A percentile compares a stretch with the other conserved stretches of the same genome.
Conservation (phyloP, 2,888 invertebrate species). For the Drosophila prostipennis region DNA sequence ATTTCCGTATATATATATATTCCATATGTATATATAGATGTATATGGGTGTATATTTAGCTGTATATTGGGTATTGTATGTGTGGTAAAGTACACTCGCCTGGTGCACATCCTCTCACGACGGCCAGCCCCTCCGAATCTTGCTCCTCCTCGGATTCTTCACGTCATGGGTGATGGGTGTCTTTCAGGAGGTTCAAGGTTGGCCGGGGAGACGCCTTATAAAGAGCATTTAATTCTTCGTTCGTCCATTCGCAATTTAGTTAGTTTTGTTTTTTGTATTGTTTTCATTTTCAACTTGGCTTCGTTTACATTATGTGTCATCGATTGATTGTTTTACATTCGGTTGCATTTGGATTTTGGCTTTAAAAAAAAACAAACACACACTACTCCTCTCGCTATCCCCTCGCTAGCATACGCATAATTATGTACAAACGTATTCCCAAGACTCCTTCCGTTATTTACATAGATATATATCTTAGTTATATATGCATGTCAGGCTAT, state of each 20-base stretch:
- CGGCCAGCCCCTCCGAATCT: background rate
- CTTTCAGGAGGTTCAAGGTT: background rate
- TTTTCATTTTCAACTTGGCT: conserved; percentile 10
- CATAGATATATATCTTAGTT: conserved; percentile 25
- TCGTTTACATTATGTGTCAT: conserved; percentile 66
- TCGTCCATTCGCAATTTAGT: conserved; percentile 16
- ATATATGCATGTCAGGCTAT: conserved; percentile 12
- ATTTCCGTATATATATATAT: conserved; percentile 56
- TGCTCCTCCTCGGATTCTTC: background rate
- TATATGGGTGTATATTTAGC: conserved; percentile 44
- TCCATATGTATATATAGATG: conserved; percentile 36
- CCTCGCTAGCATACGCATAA: conserved; percentile 30
- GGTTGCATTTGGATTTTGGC: conserved; percentile 61
- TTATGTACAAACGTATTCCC: conserved; percentile 38
- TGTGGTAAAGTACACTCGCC: conserved; percentile 44
- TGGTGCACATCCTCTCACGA: conserved; percentile 18
- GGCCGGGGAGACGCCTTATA: background rate
- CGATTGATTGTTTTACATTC: conserved; percentile 73
- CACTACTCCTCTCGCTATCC: background rate
- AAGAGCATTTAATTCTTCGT: conserved; percentile 1
- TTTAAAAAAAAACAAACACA: conserved; percentile 12
- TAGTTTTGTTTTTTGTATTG: conserved; percentile 9
- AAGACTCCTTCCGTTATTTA: conserved; percentile 27
- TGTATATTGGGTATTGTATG: conserved; percentile 42
- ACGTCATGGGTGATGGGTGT: background rate